Evolutionary conservation across 2,888 invertebrate species (phyloP).

Genomic region (Brachyptera risi): DNA sequence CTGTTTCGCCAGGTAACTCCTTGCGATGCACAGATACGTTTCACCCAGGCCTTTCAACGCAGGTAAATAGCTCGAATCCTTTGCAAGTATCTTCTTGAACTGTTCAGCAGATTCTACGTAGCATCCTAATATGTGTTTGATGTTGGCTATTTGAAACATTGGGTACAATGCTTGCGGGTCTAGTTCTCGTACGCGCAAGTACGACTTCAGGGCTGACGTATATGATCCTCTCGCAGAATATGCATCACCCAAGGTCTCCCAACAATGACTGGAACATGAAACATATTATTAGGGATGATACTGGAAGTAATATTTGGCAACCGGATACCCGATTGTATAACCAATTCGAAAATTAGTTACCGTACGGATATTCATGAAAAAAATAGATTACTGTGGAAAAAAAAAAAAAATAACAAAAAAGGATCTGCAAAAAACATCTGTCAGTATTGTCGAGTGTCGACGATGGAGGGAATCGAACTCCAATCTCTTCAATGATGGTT

Average conservation of each 20-base stretch:
- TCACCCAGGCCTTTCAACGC: slow-evolving; percentile 79
- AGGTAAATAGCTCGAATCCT: slow-evolving; percentile 59
- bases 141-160: slow-evolving; percentile 68
- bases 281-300: too few relatives aligned
- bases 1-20: slow-evolving; percentile 59
- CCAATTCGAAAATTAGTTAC: too few relatives aligned
- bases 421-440: too few relatives aligned
- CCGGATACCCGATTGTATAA: too few relatives aligned
- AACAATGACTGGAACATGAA: slow-evolving; percentile 53
- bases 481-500: too few relatives aligned
- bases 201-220: slow-evolving; percentile 83
- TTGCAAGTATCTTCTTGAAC: slow-evolving; percentile 57
- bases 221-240: slow-evolving; percentile 86
- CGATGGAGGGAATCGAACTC: too few relatives aligned
- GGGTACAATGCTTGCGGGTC: slow-evolving; percentile 63
- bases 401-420: too few relatives aligned
- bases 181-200: slow-evolving; percentile 68
- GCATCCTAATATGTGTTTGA: slow-evolving; percentile 66
- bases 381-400: too few relatives aligned
- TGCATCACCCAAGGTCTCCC: slow-evolving; percentile 89
- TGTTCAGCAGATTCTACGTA: slow-evolving; percentile 68
- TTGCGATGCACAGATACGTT: slow-evolving; percentile 69
- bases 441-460: too few relatives aligned
- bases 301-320: too few relatives aligned
- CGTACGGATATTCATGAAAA: too few relatives aligned